Evolutionary conservation across 1,140 invertebrate genomes (phyloP), one percentile per base, ranked within the genome.

Genomic region (Centruroides sculpturatus): DNA sequence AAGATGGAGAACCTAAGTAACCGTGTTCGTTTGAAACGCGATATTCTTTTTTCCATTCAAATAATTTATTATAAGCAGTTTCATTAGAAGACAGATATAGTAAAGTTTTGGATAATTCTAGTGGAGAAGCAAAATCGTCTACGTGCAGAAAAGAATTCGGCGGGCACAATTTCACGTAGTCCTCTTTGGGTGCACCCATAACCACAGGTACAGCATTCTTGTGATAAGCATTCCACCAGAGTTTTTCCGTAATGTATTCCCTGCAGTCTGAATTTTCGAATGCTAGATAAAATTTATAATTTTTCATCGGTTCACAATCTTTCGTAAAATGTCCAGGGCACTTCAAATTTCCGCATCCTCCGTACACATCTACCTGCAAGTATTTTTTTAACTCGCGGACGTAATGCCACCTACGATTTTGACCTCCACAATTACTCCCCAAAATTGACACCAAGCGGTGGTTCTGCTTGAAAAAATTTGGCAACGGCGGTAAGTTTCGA

Each of bases 361-460:
- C 65, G 48, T 59, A 66, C 1, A 65, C 46, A n/a, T 63, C 64
- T 1, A 67, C 61, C 8, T 35, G 10, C 1, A 66, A 57, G 35
- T 66, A 34, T 4, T 64, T 66, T 53, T 63, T 54, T 48, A 67
- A 49, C 35, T 66, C 62, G 3, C 35, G 12, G 4, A 67, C 67
- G 65, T 83, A 85, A 1, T 74, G 60, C 78, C 80, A 83, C 62
- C 83, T 70, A 10, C 70, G 57, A 63, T 81, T 82, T 5, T 53
- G 69, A 0, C 77, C 74, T 3, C 71, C 66, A 66, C 83, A 85
- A 64, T 85, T 82, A 5, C 83, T 84, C 3, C 79, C 81, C 66
- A 85, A 73, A 48, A 84, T 76, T 3, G 81, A 56, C 3, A 67
- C 71, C 55, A 72, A 67, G 63, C 11, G 70, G 65, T 12, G 66